phyloP scores from a whole-genome alignment of 2,888 invertebrate species.

The Yponomeuta evonymella region DNA sequence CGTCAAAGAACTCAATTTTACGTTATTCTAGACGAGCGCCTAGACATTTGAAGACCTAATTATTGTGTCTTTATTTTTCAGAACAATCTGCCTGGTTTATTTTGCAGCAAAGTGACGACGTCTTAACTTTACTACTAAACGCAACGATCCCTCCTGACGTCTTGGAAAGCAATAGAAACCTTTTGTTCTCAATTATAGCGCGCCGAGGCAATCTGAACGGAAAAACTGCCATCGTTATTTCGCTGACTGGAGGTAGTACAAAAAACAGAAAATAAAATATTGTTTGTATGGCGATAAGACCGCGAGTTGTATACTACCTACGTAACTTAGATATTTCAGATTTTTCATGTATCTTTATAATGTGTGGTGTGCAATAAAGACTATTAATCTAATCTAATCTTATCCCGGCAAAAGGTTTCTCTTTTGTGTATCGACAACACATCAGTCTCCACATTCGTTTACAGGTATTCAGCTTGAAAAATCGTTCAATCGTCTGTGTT shows the following conservation, averaged over 20 bases:
- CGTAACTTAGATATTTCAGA: too few relatives aligned
- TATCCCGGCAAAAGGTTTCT: neutral
- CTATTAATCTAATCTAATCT: too few relatives aligned
- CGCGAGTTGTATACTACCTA: too few relatives aligned
- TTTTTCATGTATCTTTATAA: too few relatives aligned
- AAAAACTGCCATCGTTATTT: slow-evolving; percentile 9
- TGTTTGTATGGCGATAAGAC: neutral
- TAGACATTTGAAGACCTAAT: neutral
- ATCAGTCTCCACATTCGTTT: too few relatives aligned
- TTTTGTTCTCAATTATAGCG: slow-evolving; percentile 12
- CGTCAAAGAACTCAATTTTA: too few relatives aligned
- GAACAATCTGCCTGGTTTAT: slow-evolving; percentile 13
- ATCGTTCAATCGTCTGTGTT: too few relatives aligned
- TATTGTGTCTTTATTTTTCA: slow-evolving; percentile 4
- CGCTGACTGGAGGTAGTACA: neutral
- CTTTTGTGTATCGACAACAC: too few relatives aligned
- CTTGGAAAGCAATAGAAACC: neutral
- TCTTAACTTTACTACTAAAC: neutral
- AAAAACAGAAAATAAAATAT: neutral
- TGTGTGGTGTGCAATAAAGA: too few relatives aligned
- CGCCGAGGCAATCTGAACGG: neutral
- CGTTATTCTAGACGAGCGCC: too few relatives aligned
- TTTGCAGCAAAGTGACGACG: neutral
- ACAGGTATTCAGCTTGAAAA: too few relatives aligned
- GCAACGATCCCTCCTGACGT: slow-evolving; percentile 2